phyloP scores from a whole-genome alignment of 1,140 invertebrate species.

The Aphis craccivora region DNA sequence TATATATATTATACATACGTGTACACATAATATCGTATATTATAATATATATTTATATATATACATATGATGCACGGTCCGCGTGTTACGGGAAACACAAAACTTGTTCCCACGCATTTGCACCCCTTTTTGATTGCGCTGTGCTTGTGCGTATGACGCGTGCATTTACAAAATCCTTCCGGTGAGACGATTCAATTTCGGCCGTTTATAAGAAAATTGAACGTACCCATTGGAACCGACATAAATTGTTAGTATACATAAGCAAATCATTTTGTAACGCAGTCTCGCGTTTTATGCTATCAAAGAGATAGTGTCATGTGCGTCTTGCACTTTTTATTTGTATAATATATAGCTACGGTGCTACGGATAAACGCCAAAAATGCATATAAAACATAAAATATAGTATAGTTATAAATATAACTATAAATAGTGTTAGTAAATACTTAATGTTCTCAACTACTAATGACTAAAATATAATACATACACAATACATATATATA shows the following conservation, averaged over 20 bases:
- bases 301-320: not conserved
- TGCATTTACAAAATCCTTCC: slow-evolving; percentile 18
- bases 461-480: not conserved
- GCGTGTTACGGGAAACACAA: not conserved
- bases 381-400: not conserved
- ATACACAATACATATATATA: not conserved
- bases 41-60: not conserved
- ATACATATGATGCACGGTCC: not conserved
- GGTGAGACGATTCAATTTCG: not conserved
- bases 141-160: not conserved
- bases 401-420: too few relatives aligned
- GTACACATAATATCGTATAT: not conserved
- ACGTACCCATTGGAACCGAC: not conserved
- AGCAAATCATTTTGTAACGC: not conserved
- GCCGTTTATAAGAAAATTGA: not conserved
- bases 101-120: slow-evolving; percentile 51
- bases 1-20: not conserved
- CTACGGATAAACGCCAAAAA: not conserved
- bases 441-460: not conserved
- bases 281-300: not conserved
- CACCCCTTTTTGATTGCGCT: not conserved
- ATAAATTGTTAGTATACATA: not conserved
- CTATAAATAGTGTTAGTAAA: too few relatives aligned
- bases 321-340: not conserved
- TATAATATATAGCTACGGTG: too few relatives aligned